Conservation (phyloP, 2,888 invertebrate genomes). For the Choreutis nemorana region DNA sequence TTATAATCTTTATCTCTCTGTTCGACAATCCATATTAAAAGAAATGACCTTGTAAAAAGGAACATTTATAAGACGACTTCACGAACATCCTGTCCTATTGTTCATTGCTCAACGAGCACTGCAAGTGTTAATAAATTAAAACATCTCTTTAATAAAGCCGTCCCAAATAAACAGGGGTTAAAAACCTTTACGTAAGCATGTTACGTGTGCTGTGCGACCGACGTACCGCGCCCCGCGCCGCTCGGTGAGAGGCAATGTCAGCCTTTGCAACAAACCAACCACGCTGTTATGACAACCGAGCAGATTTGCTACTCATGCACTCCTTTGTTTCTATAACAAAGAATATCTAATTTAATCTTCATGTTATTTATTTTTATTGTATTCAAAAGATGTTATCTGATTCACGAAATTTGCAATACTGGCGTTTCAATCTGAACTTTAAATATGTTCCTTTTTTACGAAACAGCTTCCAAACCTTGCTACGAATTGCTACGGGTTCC, state of each 20-base stretch:
- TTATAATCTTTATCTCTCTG: too few relatives aligned
- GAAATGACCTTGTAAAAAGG: too few relatives aligned
- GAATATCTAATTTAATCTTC: neutral
- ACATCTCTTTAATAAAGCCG: constrained; percentile 47
- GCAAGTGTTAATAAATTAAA: constrained; percentile 53
- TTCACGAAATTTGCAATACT: too few relatives aligned
- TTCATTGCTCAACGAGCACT: constrained; percentile 32
- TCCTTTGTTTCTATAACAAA: constrained; percentile 11
- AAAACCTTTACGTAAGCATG: constrained; percentile 58
- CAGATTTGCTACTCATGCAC: constrained; percentile 15
- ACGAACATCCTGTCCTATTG: constrained; percentile 20
- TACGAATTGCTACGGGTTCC: too few relatives aligned
- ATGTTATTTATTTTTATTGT: neutral
- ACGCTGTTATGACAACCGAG: constrained; percentile 28
- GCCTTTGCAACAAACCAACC: constrained; percentile 29
- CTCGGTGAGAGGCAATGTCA: constrained; percentile 64
- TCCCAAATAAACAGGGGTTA: constrained; percentile 63
- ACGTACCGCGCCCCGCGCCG: too few relatives aligned
- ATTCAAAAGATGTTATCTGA: neutral
- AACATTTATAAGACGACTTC: too few relatives aligned
- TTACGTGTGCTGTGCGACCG: constrained; percentile 45
- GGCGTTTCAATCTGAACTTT: too few relatives aligned
- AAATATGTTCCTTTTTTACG: constrained; percentile 8
- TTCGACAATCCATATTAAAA: too few relatives aligned
- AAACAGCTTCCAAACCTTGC: neutral